Evolutionary conservation across 2,113 vertebrate genomes (phyloP).

Genomic region (Semnopithecus entellus): DNA sequence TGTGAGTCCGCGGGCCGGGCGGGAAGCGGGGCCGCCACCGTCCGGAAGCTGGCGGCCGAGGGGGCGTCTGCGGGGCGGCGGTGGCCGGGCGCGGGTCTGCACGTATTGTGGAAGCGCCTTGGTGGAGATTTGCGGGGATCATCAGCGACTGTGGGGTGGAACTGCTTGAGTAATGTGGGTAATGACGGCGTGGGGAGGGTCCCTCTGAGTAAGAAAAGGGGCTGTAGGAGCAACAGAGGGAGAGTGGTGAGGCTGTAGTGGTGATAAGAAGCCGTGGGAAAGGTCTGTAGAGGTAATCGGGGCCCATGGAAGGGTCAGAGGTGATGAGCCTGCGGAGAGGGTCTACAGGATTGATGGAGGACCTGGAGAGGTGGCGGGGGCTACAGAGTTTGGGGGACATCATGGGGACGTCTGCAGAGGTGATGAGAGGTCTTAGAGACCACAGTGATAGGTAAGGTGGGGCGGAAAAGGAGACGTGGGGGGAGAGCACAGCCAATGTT

Average conservation of each 20-base stretch:
- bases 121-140: background rate
- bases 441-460: background rate
- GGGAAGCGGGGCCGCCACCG: background rate
- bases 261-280: fast-evolving
- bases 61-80: background rate
- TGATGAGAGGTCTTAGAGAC: background rate
- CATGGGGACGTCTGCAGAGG: background rate
- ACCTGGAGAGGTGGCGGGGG: background rate
- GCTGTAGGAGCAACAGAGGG: fast-evolving
- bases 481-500: background rate
- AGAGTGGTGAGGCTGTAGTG: background rate
- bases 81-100: background rate
- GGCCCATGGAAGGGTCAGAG: background rate
- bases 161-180: background rate
- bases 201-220: fast-evolving
- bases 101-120: background rate
- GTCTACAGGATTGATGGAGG: background rate
- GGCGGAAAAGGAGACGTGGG: background rate
- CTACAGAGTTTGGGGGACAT: background rate
- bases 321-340: background rate
- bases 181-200: background rate
- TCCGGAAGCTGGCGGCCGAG: background rate
- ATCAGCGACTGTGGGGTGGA: fast-evolving
- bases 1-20: constrained; percentile 80
- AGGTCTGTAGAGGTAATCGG: background rate